Percentiles rank a stretch among this genome's conserved stretches.
Evolutionary conservation across 2,113 vertebrate genomes (phyloP).

Genomic region (Drymodes brunneopygia): DNA sequence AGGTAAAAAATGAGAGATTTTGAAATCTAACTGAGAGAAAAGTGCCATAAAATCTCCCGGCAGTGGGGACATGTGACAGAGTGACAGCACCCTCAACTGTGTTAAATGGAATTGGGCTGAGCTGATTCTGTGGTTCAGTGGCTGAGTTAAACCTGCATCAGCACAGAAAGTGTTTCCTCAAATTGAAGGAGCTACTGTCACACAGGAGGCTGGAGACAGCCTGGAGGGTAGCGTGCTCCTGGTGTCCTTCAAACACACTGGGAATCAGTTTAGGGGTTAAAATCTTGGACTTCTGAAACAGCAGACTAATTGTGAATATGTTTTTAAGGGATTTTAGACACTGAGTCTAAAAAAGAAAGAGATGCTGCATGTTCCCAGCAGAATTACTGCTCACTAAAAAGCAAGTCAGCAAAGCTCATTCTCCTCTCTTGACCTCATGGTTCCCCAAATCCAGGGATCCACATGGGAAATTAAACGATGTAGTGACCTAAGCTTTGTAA

Average conservation of each 20-base stretch:
- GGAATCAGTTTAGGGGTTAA: background rate
- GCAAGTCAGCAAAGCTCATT: fast-evolving
- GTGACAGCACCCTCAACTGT: background rate
- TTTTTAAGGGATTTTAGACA: background rate
- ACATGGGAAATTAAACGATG: background rate
- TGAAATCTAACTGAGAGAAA: background rate
- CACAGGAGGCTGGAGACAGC: background rate
- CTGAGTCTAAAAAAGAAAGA: background rate
- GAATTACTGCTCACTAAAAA: background rate
- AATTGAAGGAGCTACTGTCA: background rate
- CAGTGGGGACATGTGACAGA: background rate
- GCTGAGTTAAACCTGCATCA: background rate
- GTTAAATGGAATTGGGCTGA: background rate
- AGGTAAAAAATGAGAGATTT: background rate
- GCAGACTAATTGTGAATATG: background rate
- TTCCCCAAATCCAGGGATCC: background rate
- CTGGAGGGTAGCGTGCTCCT: background rate
- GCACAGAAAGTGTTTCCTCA: background rate
- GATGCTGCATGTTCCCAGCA: background rate
- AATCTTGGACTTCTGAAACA: background rate
- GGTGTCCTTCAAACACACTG: background rate
- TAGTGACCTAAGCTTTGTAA: background rate
- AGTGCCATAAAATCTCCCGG: background rate
- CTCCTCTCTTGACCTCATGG: background rate
- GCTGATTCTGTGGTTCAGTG: background rate